phyloP scores from a whole-genome alignment of 2,797 vertebrate genomes.

The Rhinichthys osculus region DNA sequence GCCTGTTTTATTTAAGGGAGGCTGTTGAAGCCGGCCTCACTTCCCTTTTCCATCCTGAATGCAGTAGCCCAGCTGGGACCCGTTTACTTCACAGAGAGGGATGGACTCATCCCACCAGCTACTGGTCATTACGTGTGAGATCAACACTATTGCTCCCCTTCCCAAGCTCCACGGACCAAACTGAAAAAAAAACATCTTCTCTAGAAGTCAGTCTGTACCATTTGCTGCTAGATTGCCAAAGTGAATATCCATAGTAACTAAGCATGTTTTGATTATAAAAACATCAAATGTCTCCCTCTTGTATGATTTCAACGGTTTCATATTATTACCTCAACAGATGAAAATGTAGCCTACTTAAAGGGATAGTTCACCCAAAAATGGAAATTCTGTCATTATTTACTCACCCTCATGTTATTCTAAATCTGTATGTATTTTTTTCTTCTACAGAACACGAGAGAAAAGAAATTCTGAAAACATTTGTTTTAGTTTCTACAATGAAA shows the following conservation, averaged over 20 bases:
- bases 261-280: slow-evolving; percentile 15
- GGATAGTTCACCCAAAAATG: neutral
- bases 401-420: neutral
- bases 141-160: slow-evolving; percentile 34
- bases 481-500: neutral
- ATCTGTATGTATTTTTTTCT: neutral
- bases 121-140: slow-evolving; percentile 62
- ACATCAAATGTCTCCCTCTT: neutral
- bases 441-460: neutral
- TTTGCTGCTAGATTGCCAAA: neutral
- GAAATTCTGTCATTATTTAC: neutral
- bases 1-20: slow-evolving; percentile 65
- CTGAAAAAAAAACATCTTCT: slow-evolving; percentile 8
- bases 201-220: slow-evolving; percentile 15
- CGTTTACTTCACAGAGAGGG: slow-evolving; percentile 67
- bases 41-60: slow-evolving; percentile 67
- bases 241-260: neutral
- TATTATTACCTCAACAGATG: slow-evolving; percentile 3
- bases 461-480: neutral
- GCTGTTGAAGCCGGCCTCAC: slow-evolving; percentile 62
- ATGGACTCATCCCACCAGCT: slow-evolving; percentile 68
- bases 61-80: slow-evolving; percentile 71
- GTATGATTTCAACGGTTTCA: slow-evolving; percentile 5
- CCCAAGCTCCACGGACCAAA: slow-evolving; percentile 38
- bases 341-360: slow-evolving; percentile 1